A percentile compares a stretch with the other conserved stretches of the same genome.
Conservation (phyloP, 2,888 invertebrate species). For the Clivina fossor region DNA sequence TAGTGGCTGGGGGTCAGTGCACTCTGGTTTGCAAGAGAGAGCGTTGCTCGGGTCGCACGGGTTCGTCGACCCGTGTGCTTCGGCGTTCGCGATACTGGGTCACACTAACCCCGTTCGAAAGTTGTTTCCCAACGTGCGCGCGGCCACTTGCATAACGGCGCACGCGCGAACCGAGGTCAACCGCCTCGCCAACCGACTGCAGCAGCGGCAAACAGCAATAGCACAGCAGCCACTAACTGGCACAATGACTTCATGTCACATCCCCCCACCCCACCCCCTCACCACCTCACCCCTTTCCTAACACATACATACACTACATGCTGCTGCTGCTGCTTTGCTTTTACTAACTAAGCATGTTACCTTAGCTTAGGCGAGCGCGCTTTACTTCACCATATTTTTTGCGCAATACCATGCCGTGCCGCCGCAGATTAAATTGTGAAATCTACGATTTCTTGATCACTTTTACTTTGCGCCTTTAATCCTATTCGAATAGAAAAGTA, state of each 20-base stretch:
- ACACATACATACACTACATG: no score
- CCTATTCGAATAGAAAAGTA: slow-evolving; percentile 32
- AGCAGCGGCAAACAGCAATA: slow-evolving; percentile 31
- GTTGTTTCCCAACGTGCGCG: slow-evolving; percentile 41
- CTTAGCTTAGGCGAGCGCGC: not conserved
- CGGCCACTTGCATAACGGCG: slow-evolving; percentile 47
- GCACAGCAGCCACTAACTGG: slow-evolving; percentile 28
- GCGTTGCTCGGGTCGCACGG: slow-evolving; percentile 31
- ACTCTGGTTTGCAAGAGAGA: slow-evolving; percentile 22
- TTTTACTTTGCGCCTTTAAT: slow-evolving; percentile 38
- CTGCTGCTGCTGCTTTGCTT: not conserved
- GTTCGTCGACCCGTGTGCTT: slow-evolving; percentile 38
- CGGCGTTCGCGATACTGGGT: slow-evolving; percentile 34
- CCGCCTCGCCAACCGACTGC: slow-evolving; percentile 20
- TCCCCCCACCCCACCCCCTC: slow-evolving; percentile 1
- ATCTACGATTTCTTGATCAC: slow-evolving; percentile 39
- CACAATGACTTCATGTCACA: slow-evolving; percentile 34
- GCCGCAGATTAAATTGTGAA: slow-evolving; percentile 41
- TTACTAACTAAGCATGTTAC: slow-evolving; percentile 15
- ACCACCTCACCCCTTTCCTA: not conserved
- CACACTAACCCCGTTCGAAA: slow-evolving; percentile 45
- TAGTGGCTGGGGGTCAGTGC: slow-evolving; percentile 17
- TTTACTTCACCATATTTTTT: slow-evolving; percentile 17
- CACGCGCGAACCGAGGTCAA: slow-evolving; percentile 35
- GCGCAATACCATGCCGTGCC: slow-evolving; percentile 34